These are phyloP conservation scores for Chloroceryle amazona DNA, from an alignment of 2,797 vertebrate genomes.

Conservation along the genomic window DNA sequence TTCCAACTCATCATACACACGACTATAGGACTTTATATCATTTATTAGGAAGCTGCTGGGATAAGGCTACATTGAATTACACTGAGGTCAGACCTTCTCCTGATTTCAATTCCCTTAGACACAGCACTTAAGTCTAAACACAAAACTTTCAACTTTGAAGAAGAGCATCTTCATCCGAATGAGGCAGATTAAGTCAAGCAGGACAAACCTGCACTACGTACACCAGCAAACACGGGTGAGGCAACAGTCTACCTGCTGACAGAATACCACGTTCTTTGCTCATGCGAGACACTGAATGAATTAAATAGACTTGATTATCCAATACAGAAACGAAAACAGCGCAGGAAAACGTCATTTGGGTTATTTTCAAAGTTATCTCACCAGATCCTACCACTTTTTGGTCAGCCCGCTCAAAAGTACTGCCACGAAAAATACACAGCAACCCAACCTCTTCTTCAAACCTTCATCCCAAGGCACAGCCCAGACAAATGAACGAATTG, in stretches of 20 bases:
- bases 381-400: neutral
- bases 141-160: neutral
- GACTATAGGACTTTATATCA: neutral
- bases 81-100: neutral
- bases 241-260: neutral
- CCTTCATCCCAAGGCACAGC: neutral
- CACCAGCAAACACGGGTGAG: neutral
- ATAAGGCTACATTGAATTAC: neutral
- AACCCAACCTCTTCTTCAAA: neutral
- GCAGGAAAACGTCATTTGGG: neutral
- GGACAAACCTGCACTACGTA: accelerated
- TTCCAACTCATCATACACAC: neutral
- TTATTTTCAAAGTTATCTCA: neutral
- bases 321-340: neutral
- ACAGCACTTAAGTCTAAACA: neutral
- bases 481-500: neutral
- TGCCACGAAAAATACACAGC: neutral
- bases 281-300: neutral
- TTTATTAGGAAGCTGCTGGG: neutral
- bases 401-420: neutral
- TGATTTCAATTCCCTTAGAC: neutral
- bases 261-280: neutral
- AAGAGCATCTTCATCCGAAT: neutral
- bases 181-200: neutral
- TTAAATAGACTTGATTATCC: neutral